phyloP scores from a whole-genome alignment of 1,140 invertebrate species.

The Heliothis subflexa region DNA sequence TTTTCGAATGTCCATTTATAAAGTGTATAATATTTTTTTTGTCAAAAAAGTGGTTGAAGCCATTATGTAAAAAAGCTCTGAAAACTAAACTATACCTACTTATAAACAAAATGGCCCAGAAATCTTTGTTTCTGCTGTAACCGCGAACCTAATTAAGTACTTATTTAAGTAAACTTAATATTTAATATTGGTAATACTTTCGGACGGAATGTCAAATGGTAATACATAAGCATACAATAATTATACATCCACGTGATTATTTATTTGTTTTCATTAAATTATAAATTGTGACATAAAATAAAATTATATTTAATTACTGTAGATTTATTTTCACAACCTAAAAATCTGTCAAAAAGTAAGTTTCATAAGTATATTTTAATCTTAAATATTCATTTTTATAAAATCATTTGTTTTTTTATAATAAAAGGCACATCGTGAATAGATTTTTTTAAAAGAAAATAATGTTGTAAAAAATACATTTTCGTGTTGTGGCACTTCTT shows the following conservation, averaged over 20 bases:
- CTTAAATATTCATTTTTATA: slow-evolving; percentile 15
- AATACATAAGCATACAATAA: slow-evolving; percentile 52
- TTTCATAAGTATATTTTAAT: neutral
- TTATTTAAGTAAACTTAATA: slow-evolving; percentile 30
- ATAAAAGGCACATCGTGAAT: slow-evolving; percentile 41
- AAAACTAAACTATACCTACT: slow-evolving; percentile 34
- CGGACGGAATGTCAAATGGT: slow-evolving; percentile 52
- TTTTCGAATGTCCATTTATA: too few species aligned
- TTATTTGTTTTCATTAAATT: slow-evolving; percentile 36
- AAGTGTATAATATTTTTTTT: too few species aligned
- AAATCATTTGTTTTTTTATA: slow-evolving; percentile 3
- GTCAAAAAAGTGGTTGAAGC: neutral
- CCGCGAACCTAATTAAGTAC: slow-evolving; percentile 33
- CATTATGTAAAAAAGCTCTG: slow-evolving; percentile 17
- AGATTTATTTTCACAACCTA: slow-evolving; percentile 45
- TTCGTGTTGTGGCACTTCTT: slow-evolving; percentile 44
- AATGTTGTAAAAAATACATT: slow-evolving; percentile 26
- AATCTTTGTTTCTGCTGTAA: slow-evolving; percentile 42
- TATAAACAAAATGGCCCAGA: slow-evolving; percentile 44
- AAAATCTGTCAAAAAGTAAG: slow-evolving; percentile 24
- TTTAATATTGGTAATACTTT: slow-evolving; percentile 46
- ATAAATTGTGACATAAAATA: slow-evolving; percentile 45
- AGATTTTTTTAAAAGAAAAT: slow-evolving; percentile 6
- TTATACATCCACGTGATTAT: slow-evolving; percentile 49
- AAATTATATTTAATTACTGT: slow-evolving; percentile 33